A percentile compares a stretch with the other conserved stretches of the same genome.
These are phyloP conservation scores for Macaca nemestrina DNA, from an alignment of 2,113 vertebrate genomes.

Conservation along the genomic window DNA sequence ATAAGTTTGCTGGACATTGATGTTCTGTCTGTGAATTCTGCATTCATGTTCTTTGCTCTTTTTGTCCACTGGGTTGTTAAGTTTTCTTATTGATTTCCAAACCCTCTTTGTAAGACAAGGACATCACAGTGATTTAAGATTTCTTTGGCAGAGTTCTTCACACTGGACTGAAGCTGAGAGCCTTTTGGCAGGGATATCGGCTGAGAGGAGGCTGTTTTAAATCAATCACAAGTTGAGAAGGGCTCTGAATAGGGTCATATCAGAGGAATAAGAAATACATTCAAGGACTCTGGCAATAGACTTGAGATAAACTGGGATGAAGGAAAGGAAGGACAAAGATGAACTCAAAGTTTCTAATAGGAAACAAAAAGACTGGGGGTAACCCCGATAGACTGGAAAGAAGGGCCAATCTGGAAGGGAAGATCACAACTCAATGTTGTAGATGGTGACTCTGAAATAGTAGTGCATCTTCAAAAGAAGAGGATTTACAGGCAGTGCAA, in stretches of 20 bases:
- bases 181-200: conserved; percentile 9
- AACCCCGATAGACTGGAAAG: background rate
- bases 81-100: background rate
- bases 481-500: background rate
- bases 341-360: conserved; percentile 2
- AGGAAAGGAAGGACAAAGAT: conserved; percentile 19
- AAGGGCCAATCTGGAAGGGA: conserved; percentile 25
- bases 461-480: background rate
- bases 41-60: background rate
- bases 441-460: background rate
- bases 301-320: conserved; percentile 21
- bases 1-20: background rate
- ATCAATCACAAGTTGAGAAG: conserved; percentile 46
- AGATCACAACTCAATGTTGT: background rate
- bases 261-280: conserved; percentile 37
- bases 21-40: background rate
- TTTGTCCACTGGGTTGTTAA: background rate
- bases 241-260: conserved; percentile 6
- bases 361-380: conserved; percentile 41
- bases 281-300: conserved; percentile 24
- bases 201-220: conserved; percentile 56
- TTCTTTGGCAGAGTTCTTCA: conserved; percentile 22
- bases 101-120: background rate
- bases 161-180: background rate
- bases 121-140: background rate